These are phyloP conservation scores for Cromileptes altivelis DNA, from an alignment of 2,113 vertebrate genomes.

Conservation along the genomic window DNA sequence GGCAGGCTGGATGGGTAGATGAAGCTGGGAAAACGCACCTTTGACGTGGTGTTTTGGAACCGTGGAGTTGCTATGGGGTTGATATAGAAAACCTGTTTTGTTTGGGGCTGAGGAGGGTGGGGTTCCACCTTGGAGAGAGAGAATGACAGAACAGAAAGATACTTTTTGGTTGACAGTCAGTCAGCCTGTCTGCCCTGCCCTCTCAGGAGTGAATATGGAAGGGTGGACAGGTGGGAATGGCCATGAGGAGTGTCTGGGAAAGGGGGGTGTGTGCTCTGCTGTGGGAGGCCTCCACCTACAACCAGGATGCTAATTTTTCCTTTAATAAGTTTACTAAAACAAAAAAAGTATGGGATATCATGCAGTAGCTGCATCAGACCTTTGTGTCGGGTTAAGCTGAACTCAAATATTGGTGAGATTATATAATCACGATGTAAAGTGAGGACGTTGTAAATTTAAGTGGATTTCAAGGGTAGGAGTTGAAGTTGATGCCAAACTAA, in stretches of 20 bases:
- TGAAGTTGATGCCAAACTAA: constrained; percentile 50
- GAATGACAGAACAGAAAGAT: constrained; percentile 84
- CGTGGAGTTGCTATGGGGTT: constrained; percentile 89
- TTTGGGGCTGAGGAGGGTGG: constrained; percentile 88
- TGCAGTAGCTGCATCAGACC: constrained; percentile 13
- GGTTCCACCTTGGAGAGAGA: constrained; percentile 88
- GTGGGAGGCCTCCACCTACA: constrained; percentile 39
- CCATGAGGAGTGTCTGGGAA: constrained; percentile 69
- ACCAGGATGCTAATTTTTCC: constrained; percentile 37
- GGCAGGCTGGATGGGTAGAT: constrained; percentile 78
- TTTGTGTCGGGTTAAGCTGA: constrained; percentile 29
- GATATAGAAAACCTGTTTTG: constrained; percentile 91
- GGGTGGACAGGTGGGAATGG: constrained; percentile 77
- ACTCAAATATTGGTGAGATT: constrained; percentile 44
- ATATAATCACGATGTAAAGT: constrained; percentile 46
- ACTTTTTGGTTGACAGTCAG: constrained; percentile 81
- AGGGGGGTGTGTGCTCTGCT: constrained; percentile 10
- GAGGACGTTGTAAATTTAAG: constrained; percentile 30
- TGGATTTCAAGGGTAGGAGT: constrained; percentile 44
- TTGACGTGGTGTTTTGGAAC: constrained; percentile 88
- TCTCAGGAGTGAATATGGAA: constrained; percentile 79
- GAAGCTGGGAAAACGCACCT: constrained; percentile 86
- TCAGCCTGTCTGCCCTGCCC: constrained; percentile 78
- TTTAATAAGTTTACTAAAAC: background rate
- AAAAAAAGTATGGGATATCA: constrained; percentile 21